A percentile compares a stretch with the other conserved stretches of the same genome.
Evolutionary conservation across 2,113 vertebrate genomes (phyloP).

Genomic region (Heteronetta atricapilla): DNA sequence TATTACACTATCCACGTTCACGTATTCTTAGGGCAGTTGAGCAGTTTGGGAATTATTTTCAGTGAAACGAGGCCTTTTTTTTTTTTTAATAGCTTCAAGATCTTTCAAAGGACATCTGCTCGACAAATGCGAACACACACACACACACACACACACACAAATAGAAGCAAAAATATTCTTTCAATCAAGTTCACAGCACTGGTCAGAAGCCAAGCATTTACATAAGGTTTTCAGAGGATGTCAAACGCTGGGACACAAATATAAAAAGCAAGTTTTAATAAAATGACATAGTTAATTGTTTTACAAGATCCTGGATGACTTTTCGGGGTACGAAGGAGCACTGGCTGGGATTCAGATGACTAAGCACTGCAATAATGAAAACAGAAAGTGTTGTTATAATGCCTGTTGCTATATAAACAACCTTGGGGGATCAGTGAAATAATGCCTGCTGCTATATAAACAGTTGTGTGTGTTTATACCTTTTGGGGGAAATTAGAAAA

Average conservation of each 20-base stretch:
- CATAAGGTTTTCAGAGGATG: constrained; percentile 56
- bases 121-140: constrained; percentile 64
- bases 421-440: constrained; percentile 42
- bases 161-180: constrained; percentile 41
- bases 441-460: constrained; percentile 55
- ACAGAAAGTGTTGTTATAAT: constrained; percentile 53
- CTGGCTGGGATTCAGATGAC: constrained; percentile 58
- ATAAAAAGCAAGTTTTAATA: constrained; percentile 65
- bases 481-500: constrained; percentile 25
- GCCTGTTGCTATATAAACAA: constrained; percentile 60
- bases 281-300: constrained; percentile 67
- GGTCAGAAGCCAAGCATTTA: constrained; percentile 51
- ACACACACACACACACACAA: constrained; percentile 48
- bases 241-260: constrained; percentile 60
- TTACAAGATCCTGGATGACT: constrained; percentile 55
- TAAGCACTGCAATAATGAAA: constrained; percentile 64
- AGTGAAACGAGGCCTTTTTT: not conserved
- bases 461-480: constrained; percentile 42
- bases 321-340: constrained; percentile 49
- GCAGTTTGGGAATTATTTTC: not conserved
- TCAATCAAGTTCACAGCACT: not conserved
- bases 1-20: not conserved
- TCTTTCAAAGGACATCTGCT: constrained; percentile 20
- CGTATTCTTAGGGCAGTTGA: not conserved
- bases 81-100: not conserved